Evolutionary conservation across 1,140 invertebrate genomes (phyloP).

Genomic region (Panagrolaimus sp.): DNA sequence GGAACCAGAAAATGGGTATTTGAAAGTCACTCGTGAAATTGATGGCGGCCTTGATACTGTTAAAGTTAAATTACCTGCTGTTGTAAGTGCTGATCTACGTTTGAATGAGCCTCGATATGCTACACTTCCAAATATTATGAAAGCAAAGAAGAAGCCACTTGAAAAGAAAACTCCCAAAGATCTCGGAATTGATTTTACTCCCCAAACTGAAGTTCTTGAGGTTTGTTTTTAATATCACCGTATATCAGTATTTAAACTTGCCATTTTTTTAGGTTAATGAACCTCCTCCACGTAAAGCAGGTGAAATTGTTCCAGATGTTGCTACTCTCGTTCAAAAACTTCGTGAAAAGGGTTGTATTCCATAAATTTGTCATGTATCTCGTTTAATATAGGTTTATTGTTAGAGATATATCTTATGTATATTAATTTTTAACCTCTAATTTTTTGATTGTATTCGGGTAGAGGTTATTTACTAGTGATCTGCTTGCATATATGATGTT

Average conservation of each 20-base stretch:
- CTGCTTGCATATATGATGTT: too few relatives aligned
- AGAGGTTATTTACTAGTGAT: too few relatives aligned
- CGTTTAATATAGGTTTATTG: neutral
- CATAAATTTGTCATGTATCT: conserved; percentile 21
- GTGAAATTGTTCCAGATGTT: conserved; percentile 82
- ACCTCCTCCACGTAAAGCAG: conserved; percentile 84
- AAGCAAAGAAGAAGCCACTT: conserved; percentile 98
- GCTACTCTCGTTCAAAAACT: conserved; percentile 83
- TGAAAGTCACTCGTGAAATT: conserved; percentile 85
- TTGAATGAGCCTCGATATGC: conserved; percentile 96
- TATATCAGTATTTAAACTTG: conserved; percentile 29
- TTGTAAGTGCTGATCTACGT: conserved; percentile 87
- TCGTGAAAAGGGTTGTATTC: conserved; percentile 72
- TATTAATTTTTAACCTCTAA: too few relatives aligned
- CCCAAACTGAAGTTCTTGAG: conserved; percentile 74
- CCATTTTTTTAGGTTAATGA: conserved; percentile 72
- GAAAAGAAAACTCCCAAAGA: conserved; percentile 85
- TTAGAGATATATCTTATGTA: conserved; percentile 11
- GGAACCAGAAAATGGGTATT: conserved; percentile 67
- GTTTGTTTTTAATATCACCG: conserved; percentile 70
- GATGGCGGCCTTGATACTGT: conserved; percentile 94
- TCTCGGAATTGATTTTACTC: conserved; percentile 77
- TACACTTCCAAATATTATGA: conserved; percentile 98
- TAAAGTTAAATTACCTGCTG: conserved; percentile 74
- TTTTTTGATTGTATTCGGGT: too few relatives aligned